Percentiles rank a stretch among this genome's conserved stretches.
phyloP scores from a whole-genome alignment of 2,888 invertebrate genomes.

The Cryptops parisi region DNA sequence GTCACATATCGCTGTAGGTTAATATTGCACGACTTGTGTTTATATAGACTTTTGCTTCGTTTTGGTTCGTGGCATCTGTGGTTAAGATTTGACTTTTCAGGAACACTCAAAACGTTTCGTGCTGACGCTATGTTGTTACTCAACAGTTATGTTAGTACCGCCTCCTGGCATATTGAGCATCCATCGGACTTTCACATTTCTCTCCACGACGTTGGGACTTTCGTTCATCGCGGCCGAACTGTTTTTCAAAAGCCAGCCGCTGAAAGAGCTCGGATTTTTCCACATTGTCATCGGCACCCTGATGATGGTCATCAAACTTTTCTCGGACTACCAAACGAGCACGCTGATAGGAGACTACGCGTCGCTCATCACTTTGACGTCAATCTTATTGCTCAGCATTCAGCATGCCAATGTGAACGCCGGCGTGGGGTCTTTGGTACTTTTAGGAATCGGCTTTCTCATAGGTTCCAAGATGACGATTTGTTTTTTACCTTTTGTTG shows the following conservation, averaged over 20 bases:
- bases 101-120: no score
- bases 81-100: no score
- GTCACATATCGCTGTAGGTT: no score
- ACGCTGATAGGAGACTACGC: slow-evolving; percentile 12
- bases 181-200: slow-evolving; percentile 13
- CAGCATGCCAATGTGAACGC: no score
- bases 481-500: no score
- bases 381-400: slow-evolving; percentile 13
- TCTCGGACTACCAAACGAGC: slow-evolving; percentile 9
- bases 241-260: slow-evolving; percentile 8
- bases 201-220: slow-evolving; percentile 14
- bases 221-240: slow-evolving; percentile 15
- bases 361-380: slow-evolving; percentile 12
- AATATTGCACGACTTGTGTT: no score
- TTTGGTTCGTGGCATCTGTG: no score
- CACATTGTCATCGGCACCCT: slow-evolving; percentile 7
- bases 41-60: no score
- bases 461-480: no score
- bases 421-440: no score
- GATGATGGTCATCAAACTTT: slow-evolving; percentile 11
- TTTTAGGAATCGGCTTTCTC: no score
- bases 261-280: slow-evolving; percentile 11
- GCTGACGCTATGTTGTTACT: no score
- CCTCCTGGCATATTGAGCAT: slow-evolving; percentile 3
- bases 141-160: slow-evolving; percentile 9